These are phyloP conservation scores for Rutpela maculata DNA, from an alignment of 2,888 invertebrate genomes.

Conservation along the genomic window DNA sequence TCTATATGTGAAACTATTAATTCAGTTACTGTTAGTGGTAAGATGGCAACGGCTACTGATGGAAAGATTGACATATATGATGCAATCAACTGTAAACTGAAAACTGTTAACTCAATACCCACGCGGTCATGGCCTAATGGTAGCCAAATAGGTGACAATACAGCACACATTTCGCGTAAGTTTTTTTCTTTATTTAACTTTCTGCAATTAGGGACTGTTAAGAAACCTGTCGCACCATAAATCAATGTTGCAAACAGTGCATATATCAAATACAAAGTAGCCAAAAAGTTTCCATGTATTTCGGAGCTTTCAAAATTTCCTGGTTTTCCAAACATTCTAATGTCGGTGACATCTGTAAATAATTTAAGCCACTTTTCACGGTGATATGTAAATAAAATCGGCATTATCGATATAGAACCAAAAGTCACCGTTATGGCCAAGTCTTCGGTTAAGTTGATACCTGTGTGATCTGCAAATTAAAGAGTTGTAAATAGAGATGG, in stretches of 20 bases:
- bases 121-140: background rate
- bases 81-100: background rate
- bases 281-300: background rate
- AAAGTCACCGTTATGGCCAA: background rate
- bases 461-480: background rate
- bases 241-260: background rate
- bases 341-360: background rate
- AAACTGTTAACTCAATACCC: background rate
- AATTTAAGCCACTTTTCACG: background rate
- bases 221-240: background rate
- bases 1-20: constrained; percentile 45
- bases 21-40: constrained; percentile 41
- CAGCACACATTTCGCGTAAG: background rate
- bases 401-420: background rate
- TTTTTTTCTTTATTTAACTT: background rate
- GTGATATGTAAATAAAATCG: background rate
- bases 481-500: too few species aligned
- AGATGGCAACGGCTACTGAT: background rate
- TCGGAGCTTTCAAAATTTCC: background rate
- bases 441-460: background rate
- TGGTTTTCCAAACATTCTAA: background rate
- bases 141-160: background rate
- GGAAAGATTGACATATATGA: too few species aligned
- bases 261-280: background rate
- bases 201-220: background rate